These are phyloP conservation scores for Dicerorhinus sumatrensis DNA, from an alignment of 2,113 vertebrate genomes.

Conservation along the genomic window DNA sequence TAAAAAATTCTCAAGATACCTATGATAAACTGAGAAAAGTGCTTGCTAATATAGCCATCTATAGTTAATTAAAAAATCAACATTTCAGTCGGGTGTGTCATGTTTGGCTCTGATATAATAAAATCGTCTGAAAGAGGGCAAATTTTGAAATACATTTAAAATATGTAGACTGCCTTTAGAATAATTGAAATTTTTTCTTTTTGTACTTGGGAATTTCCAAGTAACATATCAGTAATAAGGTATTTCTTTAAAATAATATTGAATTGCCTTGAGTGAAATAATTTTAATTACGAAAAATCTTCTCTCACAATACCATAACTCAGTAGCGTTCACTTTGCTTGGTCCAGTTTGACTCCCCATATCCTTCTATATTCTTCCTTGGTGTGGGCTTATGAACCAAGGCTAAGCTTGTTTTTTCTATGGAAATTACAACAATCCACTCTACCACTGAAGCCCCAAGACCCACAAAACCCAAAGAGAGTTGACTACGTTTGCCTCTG, in stretches of 20 bases:
- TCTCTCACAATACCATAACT: background rate
- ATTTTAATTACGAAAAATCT: background rate
- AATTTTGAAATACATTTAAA: slow-evolving; percentile 31
- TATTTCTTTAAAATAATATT: background rate
- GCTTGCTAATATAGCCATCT: background rate
- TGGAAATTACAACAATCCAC: background rate
- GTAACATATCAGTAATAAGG: background rate
- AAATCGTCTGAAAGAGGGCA: background rate
- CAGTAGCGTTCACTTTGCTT: background rate
- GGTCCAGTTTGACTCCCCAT: background rate
- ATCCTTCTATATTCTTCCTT: background rate
- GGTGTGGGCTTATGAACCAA: background rate
- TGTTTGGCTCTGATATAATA: background rate
- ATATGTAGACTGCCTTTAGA: background rate
- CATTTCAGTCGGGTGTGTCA: background rate
- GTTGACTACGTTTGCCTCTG: background rate
- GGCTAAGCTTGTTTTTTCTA: background rate
- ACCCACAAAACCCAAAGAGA: background rate
- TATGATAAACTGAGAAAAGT: background rate
- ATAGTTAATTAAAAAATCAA: background rate
- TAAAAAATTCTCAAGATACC: background rate
- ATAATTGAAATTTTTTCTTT: background rate
- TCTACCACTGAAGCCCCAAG: background rate
- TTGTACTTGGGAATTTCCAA: background rate
- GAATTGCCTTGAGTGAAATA: background rate